Percentiles rank a stretch among this genome's conserved stretches.
Conservation (phyloP, 1,140 invertebrate genomes). For the Aphidius gifuensis region DNA sequence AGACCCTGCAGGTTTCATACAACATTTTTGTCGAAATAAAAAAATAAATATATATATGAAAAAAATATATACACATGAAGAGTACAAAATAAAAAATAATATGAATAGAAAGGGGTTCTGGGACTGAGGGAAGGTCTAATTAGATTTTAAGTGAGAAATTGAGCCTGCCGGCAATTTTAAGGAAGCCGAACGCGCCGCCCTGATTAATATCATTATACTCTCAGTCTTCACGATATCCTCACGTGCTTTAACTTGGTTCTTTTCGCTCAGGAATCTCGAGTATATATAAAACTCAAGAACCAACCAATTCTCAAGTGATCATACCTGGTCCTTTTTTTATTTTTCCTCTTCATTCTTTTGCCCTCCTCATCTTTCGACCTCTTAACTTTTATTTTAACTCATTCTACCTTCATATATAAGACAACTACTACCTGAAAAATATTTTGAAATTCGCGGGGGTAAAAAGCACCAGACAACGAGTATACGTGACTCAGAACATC, state of each 20-base stretch:
- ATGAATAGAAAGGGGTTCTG: constrained; percentile 19
- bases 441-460: background rate
- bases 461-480: constrained; percentile 1
- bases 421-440: constrained; percentile 1
- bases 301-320: background rate
- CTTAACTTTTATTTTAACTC: too few species aligned
- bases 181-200: constrained; percentile 51
- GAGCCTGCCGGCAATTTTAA: constrained; percentile 56
- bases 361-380: too few species aligned
- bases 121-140: constrained; percentile 46
- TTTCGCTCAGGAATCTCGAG: background rate
- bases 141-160: constrained; percentile 57
- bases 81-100: constrained; percentile 8
- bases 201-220: constrained; percentile 54
- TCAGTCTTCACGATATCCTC: constrained; percentile 28
- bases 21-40: background rate
- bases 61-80: constrained; percentile 6
- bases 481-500: background rate
- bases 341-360: background rate
- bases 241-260: background rate
- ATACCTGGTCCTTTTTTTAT: too few species aligned
- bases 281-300: background rate
- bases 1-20: constrained; percentile 3
- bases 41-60: constrained; percentile 11
- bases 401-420: too few species aligned